Base-by-base conservation (phyloP, 2,888 invertebrate genomes). In the Cataglyphis rosenhaueri region DNA sequence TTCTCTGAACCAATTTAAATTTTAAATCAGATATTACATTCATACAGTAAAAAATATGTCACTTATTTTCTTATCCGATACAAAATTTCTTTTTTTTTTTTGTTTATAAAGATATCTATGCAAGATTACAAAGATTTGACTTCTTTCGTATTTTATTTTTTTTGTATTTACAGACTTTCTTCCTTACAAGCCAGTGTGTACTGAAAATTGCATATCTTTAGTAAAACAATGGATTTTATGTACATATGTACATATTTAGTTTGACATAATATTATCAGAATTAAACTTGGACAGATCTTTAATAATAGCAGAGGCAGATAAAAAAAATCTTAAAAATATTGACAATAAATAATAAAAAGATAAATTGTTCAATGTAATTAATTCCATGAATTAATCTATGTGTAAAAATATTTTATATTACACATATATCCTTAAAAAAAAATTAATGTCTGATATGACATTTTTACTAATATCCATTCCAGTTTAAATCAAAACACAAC, bases 401-500 rank as follows among this genome's bases (percentile, higher is more conserved):
- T 55, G 41, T 55, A 1, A n/a, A 64, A 41, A 55, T 64, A 38
- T 25, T 62, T 44, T 44, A 38, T 52, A 15, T 59, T 73, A 62
- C 18, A 74, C 44, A 74, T 48, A 8, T 52, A 75, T 52, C 32
- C 18, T 64, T 10, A 15, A n/a, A 52, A 32, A 32, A 21, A 68
- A 70, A 70, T 35, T 68, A 32, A 21, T 64, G 25, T 29, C 35
- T 32, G 21, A 73, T 41, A 73, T 15, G 25, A 21, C 8, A 44
- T 2, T 66, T 73, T 32, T 21, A 48, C 25, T 8, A 18, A 57
- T 81, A 66, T 35, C 59, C 38, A 81, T 35, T 68, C 15, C 15
- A 61, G 5, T 55, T 15, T 48, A 83, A 44, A 32, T 78, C 10
- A 68, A 35, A 44, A 64, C 25, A 48, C 4, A 59, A 75, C 57